These are phyloP conservation scores for Felis catus DNA, from an alignment of 2,113 vertebrate species.

Conservation along the genomic window F.catus_Fca126_mat1.0 CM031416.1:63317001-63317500, in stretches of 20 bases:
- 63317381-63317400: not conserved
- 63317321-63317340: not conserved
- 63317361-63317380: not conserved
- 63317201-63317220: no score
- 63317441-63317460: not conserved
- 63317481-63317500: not conserved
- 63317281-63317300: not conserved
- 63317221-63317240: not conserved
- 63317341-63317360: not conserved
- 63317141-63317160: not conserved
- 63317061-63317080: not conserved
- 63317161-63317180: no score
- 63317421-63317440: not conserved
- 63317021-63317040: not conserved
- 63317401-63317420: not conserved
- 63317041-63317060: not conserved
- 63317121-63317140: not conserved
- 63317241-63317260: not conserved
- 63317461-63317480: not conserved
- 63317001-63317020: not conserved
- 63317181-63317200: not conserved
- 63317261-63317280: not conserved
- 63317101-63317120: rapidly evolving
- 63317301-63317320: not conserved
- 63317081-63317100: not conserved